Conservation (phyloP, 2,888 invertebrate species). For the Erebia palarica region DNA sequence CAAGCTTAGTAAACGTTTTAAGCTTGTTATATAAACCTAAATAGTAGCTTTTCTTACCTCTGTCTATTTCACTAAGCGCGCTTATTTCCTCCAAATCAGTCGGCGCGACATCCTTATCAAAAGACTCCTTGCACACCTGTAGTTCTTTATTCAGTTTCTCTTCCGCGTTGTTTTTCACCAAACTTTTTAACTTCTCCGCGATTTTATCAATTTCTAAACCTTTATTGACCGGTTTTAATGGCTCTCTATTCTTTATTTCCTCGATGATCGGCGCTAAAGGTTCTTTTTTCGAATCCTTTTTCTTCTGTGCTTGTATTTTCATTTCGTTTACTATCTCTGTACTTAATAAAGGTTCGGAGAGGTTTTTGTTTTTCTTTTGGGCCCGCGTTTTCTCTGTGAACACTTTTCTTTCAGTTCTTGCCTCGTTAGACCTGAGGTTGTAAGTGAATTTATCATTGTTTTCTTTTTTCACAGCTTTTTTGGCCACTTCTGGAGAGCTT, state of each 20-base stretch:
- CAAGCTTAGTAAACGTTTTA: background rate
- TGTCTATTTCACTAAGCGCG: background rate
- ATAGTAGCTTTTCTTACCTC: background rate
- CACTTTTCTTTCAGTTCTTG: constrained; percentile 64
- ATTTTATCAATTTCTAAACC: constrained; percentile 72
- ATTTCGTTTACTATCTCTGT: constrained; percentile 29
- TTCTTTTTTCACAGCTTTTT: constrained; percentile 52
- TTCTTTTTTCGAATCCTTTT: constrained; percentile 51
- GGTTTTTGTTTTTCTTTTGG: constrained; percentile 45
- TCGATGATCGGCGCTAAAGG: constrained; percentile 72
- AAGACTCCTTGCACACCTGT: constrained; percentile 65
- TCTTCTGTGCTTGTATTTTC: constrained; percentile 42
- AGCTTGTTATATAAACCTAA: background rate
- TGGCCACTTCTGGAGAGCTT: constrained; percentile 51
- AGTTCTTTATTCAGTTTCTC: constrained; percentile 63
- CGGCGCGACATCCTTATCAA: constrained; percentile 53
- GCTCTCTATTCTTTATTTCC: constrained; percentile 66
- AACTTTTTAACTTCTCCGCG: constrained; percentile 70
- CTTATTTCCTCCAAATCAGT: constrained; percentile 27
- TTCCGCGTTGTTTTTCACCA: constrained; percentile 57
- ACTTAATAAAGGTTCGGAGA: constrained; percentile 39
- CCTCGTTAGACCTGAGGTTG: constrained; percentile 66
- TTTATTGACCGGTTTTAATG: constrained; percentile 54
- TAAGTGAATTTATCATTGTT: constrained; percentile 57
- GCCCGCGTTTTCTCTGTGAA: constrained; percentile 55